Conservation (phyloP, 2,888 invertebrate species). For the Mermis nigrescens region DNA sequence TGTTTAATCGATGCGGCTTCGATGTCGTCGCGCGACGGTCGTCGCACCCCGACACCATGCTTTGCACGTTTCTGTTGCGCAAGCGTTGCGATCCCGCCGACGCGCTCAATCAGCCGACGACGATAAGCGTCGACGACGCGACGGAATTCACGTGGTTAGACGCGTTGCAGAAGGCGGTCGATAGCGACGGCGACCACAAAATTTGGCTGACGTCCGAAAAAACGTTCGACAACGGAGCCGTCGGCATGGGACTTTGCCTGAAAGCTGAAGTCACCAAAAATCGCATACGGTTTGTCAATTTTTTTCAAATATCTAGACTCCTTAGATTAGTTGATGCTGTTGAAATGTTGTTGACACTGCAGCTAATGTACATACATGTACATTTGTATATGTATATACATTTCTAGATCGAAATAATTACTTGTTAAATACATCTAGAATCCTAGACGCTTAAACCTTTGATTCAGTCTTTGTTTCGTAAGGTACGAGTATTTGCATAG, state of each 20-base stretch:
- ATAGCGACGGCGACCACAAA: conserved; percentile 40
- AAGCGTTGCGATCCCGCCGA: not conserved
- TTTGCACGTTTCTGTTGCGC: not conserved
- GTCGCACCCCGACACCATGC: no score
- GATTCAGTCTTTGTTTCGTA: no score
- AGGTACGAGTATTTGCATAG: no score
- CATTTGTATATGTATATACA: no score
- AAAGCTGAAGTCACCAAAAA: conserved; percentile 65
- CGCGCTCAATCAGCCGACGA: not conserved
- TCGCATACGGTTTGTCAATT: conserved; percentile 44
- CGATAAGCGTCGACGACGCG: conserved; percentile 55
- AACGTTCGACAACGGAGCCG: conserved; percentile 51
- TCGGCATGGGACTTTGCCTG: conserved; percentile 75
- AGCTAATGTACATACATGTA: no score
- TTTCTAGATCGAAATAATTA: no score
- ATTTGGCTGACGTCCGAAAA: conserved; percentile 41
- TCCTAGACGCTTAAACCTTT: no score
- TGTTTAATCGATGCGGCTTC: conserved; percentile 26
- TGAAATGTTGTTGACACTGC: no score
- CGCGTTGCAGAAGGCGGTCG: conserved; percentile 27
- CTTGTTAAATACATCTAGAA: no score
- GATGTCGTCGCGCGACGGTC: conserved; percentile 14
- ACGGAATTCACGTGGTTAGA: conserved; percentile 7
- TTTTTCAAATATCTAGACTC: conserved; percentile 6
- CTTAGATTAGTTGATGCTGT: no score